Base-by-base conservation (phyloP, 2,888 invertebrate species). In the Eucriotettix oculatus region DNA sequence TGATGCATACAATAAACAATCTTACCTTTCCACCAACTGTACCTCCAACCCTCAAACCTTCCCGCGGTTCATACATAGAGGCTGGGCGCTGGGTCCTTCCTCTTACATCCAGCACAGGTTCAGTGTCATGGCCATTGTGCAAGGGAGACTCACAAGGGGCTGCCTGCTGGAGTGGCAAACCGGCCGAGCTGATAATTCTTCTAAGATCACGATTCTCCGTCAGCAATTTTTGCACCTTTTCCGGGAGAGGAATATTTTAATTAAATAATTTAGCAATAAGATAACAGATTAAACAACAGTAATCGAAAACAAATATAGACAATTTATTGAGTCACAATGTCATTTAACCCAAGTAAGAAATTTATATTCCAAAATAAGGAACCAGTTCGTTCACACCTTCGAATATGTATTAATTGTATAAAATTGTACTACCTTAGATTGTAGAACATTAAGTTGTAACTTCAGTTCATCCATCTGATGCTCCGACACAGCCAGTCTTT, bases 41-140 rank as follows among this genome's bases (percentile, higher is more conserved):
- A 56, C 40, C 58, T 61, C 58, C 43, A 54, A 53, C 12, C 52
- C 57, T 78, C 71, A 81, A 77, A 63, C 85, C 86, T 76, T 89
- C 83, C 67, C 90, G 81, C 65, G 88, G 82, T 74, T 90, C 90
- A 74, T 86, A 91, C 90, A 91, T 90, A 75, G 90, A 90, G 67
- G 86, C 87, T 67, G 90, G 90, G 69, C 90, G 78, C 72, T 86
- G 87, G 61, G 61, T 52, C 7, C 53, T 17, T 43, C 75, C 65
- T 56, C 73, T 65, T 17, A 74, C 71, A 60, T 80, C 78, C 67
- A 76, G 67, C 43, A 76, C 74, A 17, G 80, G 78, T 63, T 79
- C 79, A 42, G 74, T 68, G 63, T 76, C 77, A 52, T 62, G 61
- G 14, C 65, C 65, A 58, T 64, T 66, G n/a, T 61, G 59, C 29